phyloP scores from a whole-genome alignment of 2,113 vertebrate genomes.

The Tenebrosternarchus preto region DNA sequence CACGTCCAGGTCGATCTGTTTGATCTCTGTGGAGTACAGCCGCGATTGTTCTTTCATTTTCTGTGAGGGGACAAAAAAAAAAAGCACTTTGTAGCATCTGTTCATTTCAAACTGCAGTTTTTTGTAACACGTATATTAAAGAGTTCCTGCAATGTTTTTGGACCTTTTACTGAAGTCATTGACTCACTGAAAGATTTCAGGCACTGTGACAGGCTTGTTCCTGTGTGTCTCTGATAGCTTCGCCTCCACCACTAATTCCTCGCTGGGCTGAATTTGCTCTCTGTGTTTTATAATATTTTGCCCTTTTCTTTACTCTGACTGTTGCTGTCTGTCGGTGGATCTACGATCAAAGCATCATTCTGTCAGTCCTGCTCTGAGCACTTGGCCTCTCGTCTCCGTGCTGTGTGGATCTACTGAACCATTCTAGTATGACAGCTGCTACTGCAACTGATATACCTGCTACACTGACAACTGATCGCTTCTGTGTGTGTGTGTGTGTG shows the following conservation, averaged over 20 bases:
- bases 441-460: not conserved
- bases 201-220: not conserved
- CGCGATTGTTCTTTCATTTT: constrained; percentile 86
- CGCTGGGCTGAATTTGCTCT: not conserved
- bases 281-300: constrained; percentile 5
- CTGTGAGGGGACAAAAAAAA: constrained; percentile 64
- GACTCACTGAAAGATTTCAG: too few relatives aligned
- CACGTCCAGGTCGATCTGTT: constrained; percentile 90
- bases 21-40: constrained; percentile 82
- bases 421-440: not conserved
- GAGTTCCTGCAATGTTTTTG: too few relatives aligned
- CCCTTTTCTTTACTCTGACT: constrained; percentile 8
- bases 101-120: too few relatives aligned
- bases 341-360: constrained; percentile 21
- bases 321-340: constrained; percentile 46
- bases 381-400: not conserved
- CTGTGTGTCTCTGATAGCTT: not conserved
- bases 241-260: not conserved
- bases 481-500: not conserved
- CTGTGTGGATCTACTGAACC: not conserved
- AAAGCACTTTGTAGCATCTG: not conserved
- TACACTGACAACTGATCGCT: not conserved
- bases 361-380: constrained; percentile 26
- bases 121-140: too few relatives aligned
- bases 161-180: too few relatives aligned